These are phyloP conservation scores for Coreius guichenoti DNA, from an alignment of 2,797 vertebrate species.

Conservation along the genomic window DNA sequence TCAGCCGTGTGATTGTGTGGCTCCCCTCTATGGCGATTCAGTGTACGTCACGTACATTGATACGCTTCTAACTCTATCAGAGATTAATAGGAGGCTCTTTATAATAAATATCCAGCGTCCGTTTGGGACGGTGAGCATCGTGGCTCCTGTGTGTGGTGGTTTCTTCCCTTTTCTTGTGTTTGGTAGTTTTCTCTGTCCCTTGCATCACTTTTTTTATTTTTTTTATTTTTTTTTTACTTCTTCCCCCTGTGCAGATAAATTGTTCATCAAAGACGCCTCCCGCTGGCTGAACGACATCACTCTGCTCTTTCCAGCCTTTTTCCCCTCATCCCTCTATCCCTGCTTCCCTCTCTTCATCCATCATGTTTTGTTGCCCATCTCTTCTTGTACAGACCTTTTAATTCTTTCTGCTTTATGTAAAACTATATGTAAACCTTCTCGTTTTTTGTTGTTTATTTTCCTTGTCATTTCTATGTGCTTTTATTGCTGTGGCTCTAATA, in stretches of 20 bases:
- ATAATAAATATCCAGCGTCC: not conserved
- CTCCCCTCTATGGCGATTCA: slow-evolving; percentile 11
- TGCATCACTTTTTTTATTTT: slow-evolving; percentile 40
- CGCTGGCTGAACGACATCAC: slow-evolving; percentile 82
- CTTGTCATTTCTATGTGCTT: slow-evolving; percentile 59
- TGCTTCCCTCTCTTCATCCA: slow-evolving; percentile 57
- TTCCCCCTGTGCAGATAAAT: slow-evolving; percentile 91
- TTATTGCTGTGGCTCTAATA: slow-evolving; percentile 69
- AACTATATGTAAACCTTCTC: slow-evolving; percentile 85
- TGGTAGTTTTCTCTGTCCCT: slow-evolving; percentile 55
- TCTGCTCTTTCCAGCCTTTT: slow-evolving; percentile 84
- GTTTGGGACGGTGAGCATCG: slow-evolving; percentile 43
- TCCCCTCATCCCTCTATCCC: slow-evolving; percentile 59
- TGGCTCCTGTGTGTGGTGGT: slow-evolving; percentile 52
- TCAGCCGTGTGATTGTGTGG: slow-evolving; percentile 43
- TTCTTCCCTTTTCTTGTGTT: slow-evolving; percentile 8
- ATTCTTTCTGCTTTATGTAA: slow-evolving; percentile 86
- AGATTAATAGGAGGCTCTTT: slow-evolving; percentile 34
- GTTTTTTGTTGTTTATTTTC: slow-evolving; percentile 79
- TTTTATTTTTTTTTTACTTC: slow-evolving; percentile 65
- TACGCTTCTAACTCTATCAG: not conserved
- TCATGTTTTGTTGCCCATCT: slow-evolving; percentile 75
- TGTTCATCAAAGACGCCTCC: slow-evolving; percentile 90
- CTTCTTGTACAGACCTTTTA: slow-evolving; percentile 91
- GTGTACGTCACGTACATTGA: not conserved